phyloP scores from a whole-genome alignment of 2,113 vertebrate species.

The Podarcis cretensis region DNA sequence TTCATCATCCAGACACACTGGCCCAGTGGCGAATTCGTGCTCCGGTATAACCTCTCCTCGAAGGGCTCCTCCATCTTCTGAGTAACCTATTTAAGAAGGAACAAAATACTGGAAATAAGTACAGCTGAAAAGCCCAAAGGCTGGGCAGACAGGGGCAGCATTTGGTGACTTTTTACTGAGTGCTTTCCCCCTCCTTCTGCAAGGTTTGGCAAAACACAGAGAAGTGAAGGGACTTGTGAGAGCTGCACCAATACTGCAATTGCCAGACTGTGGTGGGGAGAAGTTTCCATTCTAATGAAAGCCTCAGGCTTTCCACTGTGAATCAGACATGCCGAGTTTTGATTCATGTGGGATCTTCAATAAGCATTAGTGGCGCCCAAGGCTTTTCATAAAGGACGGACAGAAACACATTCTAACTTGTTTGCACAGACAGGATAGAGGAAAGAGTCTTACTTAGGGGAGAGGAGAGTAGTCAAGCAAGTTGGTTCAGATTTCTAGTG shows the following conservation, averaged over 20 bases:
- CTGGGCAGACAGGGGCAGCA: not conserved
- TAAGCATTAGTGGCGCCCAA: not conserved
- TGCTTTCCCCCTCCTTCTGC: not conserved
- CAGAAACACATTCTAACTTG: not conserved
- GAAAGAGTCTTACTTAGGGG: not conserved
- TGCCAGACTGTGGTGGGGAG: not conserved
- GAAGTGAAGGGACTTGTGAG: not conserved
- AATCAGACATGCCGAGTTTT: not conserved
- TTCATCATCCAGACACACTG: constrained; percentile 92
- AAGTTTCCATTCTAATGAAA: not conserved
- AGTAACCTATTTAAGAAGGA: constrained; percentile 82
- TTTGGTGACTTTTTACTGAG: not conserved
- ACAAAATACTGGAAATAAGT: not conserved
- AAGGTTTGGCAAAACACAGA: not conserved
- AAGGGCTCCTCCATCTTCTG: constrained; percentile 90
- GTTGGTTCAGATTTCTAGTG: not conserved
- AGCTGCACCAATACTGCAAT: not conserved
- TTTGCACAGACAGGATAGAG: not conserved
- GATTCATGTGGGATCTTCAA: not conserved
- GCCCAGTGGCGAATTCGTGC: constrained; percentile 90
- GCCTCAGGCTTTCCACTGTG: not conserved
- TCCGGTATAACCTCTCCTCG: constrained; percentile 92
- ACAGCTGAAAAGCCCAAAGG: not conserved
- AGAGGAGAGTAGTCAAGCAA: not conserved
- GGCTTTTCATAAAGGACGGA: not conserved